Evolutionary conservation across 2,797 vertebrate species (phyloP), one percentile per base, ranked within the genome.

Genomic region (Pantherophis vulpinus): DNA sequence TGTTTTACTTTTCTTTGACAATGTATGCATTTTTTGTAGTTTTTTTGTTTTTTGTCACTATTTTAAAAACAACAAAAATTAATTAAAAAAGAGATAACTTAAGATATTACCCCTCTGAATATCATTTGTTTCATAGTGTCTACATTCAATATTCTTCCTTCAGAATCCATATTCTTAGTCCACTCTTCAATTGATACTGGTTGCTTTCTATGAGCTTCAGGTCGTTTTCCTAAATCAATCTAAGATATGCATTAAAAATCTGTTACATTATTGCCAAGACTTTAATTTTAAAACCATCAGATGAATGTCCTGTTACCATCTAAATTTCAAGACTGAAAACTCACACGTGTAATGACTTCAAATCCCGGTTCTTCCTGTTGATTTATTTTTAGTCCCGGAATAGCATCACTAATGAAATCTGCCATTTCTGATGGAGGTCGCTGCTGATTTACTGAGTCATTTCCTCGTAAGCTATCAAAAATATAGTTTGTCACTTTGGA

Each of bases 401-500:
- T 99, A 93, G 98, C 97, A 95, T 99, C 99, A 47, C 97, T 98
- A 93, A 99, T 97, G 92, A 99, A 98, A 95, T 99, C 98, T 0
- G 98, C 98, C 98, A 99, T 98, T 96, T 99, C 99, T 95, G 99
- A 98, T 0, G 98, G 98, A 88, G 99, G 99, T 61, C 98, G 98
- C 93, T 98, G 98, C 95, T 99, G 98, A 95, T 97, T 97, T 92
- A 98, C 96, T 66, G 97, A 92, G 94, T 98, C 99, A 0, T 97
- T 96, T 61, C 97, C 98, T 70, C 98, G 98, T 95, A 99, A 98
- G 5, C 98, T 98, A n/a, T 99, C 98, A 61, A 98, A 98, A 93
- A 99, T 97, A 97, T 98, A 99, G 97, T 99, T 99, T 95, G 99
- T 99, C 96, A 99, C 99, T 98, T 98, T 99, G 96, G 99, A 99